Base-by-base conservation (phyloP, 1,140 invertebrate species). In the Caenorhabditis remanei region DNA sequence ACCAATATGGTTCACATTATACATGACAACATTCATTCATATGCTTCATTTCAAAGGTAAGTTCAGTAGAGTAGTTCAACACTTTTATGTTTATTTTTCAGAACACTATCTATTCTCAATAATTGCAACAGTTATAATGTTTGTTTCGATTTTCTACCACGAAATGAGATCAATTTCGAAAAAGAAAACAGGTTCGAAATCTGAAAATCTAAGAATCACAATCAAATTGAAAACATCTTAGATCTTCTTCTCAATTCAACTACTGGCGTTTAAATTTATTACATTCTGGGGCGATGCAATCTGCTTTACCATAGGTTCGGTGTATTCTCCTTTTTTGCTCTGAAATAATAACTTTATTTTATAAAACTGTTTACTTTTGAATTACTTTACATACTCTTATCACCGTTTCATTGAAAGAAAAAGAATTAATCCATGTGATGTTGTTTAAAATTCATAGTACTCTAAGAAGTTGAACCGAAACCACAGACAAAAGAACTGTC, bases 11-110 rank as follows among this genome's bases (percentile, higher is more conserved):
- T 71, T 71, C 41, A 71, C 65, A 4, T 71, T 71, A n/a, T 71
- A 71, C 19, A 71, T 71, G 65, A 71, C 65, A 46, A 43, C 40
- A 7, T 71, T 71, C 41, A 71, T 71, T 19, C 65, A 71, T n/a
- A 71, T 71, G 65, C 65, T 71, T 19, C 19, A 71, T 71, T 71
- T 71, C 40, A 71, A 71, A 71, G 41, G 65, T 71, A n/a, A 16
- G 40, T 9, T 14, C 24, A 0, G 3, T 19, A 24, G 40, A 2
- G 14, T 24, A 7, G 43, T 46, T 71, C 16, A 4, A 6, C 4
- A 43, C 65, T 4, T 19, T 4, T 4, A 13, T 19, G 3, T 71
- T 0, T 46, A 32, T 11, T n/a, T 43, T 71, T 46, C 65, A 71
- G 65, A 46, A 43, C 14, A 43, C 5, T 71, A 43, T 71, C 4